Percentiles rank a stretch among this genome's conserved stretches.
Evolutionary conservation across 2,888 invertebrate genomes (phyloP).

Genomic region (Spisula solida): DNA sequence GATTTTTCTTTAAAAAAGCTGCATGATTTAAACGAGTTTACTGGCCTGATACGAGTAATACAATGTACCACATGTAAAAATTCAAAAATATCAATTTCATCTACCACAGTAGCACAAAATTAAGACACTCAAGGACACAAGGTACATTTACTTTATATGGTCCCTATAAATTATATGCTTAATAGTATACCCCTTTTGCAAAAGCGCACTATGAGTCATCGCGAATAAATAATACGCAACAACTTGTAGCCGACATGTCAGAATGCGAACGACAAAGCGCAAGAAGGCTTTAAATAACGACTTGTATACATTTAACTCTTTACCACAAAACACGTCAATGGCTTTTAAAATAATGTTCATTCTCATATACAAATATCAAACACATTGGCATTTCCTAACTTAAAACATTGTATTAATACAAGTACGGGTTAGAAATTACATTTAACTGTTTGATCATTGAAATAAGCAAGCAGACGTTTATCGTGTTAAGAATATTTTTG

Average conservation of each 20-base stretch:
- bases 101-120: conserved; percentile 2
- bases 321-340: background rate
- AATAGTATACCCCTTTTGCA: background rate
- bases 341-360: background rate
- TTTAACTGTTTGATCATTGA: too few species aligned
- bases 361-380: background rate
- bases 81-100: background rate
- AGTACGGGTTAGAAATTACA: too few species aligned
- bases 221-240: background rate
- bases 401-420: too few species aligned
- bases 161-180: conserved; percentile 3
- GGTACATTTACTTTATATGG: background rate
- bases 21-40: conserved; percentile 1
- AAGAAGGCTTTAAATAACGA: background rate
- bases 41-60: background rate
- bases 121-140: conserved; percentile 11
- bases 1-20: background rate
- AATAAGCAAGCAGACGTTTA: too few species aligned
- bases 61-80: background rate
- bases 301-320: background rate
- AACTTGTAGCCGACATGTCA: background rate
- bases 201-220: background rate
- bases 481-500: too few species aligned
- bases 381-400: background rate
- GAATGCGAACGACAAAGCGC: background rate